phyloP scores from a whole-genome alignment of 2,797 vertebrate genomes.

The Oreochromis mossambicus region DNA sequence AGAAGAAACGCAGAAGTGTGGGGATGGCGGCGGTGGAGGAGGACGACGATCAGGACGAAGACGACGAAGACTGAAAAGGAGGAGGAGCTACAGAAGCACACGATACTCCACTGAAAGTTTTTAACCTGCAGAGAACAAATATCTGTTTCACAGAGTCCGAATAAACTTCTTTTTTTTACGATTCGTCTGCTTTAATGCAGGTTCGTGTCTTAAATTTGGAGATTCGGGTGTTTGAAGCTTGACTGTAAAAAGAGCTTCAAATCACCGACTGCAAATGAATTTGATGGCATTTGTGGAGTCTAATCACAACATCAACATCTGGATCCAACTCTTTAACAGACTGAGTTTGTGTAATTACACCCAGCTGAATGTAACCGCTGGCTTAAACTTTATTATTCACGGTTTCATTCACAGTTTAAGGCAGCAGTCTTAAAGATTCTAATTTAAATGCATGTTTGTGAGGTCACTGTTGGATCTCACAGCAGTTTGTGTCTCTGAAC shows the following conservation, averaged over 20 bases:
- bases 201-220: neutral
- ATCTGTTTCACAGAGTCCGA: rapidly evolving
- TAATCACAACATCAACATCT: neutral
- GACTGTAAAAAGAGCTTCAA: neutral
- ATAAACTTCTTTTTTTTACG: neutral
- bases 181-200: neutral
- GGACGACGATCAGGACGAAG: neutral
- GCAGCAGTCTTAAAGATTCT: neutral
- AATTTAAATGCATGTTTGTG: neutral
- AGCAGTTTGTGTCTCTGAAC: neutral
- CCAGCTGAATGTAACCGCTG: neutral
- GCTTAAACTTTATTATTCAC: neutral
- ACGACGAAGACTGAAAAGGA: neutral
- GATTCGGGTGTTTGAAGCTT: neutral
- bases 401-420: neutral
- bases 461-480: neutral
- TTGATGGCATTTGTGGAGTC: neutral
- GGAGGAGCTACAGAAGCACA: neutral
- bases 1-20: neutral
- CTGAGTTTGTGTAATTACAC: neutral
- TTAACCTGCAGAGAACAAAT: neutral
- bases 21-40: neutral
- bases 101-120: neutral
- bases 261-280: neutral
- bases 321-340: neutral